Percentiles rank a stretch among this genome's conserved stretches.
phyloP scores from a whole-genome alignment of 92 coral and sea anemone species.

The Zoanthus solanderi region DNA sequence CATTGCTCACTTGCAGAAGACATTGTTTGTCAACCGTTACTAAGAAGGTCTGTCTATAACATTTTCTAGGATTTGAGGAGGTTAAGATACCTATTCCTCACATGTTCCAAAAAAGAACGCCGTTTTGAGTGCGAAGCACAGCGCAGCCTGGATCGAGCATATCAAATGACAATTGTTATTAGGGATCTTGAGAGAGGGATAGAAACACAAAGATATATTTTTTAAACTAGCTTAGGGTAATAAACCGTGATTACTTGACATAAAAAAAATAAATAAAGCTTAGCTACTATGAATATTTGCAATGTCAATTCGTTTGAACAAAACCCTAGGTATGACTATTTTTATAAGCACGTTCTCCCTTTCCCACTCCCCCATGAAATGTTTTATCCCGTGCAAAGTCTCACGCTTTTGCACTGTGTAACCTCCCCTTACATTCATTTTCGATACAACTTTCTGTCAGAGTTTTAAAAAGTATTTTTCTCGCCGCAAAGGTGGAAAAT shows the following conservation, averaged over 20 bases:
- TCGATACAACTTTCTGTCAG: background rate
- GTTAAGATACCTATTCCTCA: background rate
- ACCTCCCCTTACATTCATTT: background rate
- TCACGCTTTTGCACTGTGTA: too few relatives aligned
- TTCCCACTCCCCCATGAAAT: background rate
- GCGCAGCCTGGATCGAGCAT: slow-evolving; percentile 25
- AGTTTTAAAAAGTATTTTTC: too few relatives aligned
- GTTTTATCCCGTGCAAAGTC: too few relatives aligned
- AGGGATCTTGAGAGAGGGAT: background rate
- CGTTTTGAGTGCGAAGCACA: slow-evolving; percentile 5
- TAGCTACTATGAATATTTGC: background rate
- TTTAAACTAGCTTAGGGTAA: background rate
- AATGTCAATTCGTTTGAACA: background rate
- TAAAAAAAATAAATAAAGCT: background rate
- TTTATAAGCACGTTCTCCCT: background rate
- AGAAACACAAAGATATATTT: background rate
- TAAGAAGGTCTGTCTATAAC: background rate
- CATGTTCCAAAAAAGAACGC: background rate
- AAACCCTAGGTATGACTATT: background rate
- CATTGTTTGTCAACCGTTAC: background rate
- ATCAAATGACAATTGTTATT: background rate
- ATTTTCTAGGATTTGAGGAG: background rate
- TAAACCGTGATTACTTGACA: background rate
- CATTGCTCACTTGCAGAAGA: slow-evolving; percentile 52
- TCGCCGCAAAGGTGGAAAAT: background rate